phyloP scores from a whole-genome alignment of 2,113 vertebrate species.

The Chiloscyllium plagiosum region DNA sequence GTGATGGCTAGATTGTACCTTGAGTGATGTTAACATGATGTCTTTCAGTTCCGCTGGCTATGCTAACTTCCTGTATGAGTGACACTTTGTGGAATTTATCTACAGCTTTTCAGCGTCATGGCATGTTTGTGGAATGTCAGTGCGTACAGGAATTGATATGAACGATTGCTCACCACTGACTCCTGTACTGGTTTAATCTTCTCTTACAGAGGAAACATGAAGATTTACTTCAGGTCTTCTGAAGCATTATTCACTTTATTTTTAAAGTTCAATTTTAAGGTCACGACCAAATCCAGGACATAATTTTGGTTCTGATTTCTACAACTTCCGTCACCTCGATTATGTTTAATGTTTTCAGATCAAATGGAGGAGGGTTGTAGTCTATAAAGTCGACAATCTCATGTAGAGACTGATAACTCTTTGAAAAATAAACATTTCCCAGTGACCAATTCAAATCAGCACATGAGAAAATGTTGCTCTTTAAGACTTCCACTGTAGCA shows the following conservation, averaged over 20 bases:
- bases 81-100: not conserved
- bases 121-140: not conserved
- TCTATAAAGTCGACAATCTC: too few species aligned
- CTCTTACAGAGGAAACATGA: not conserved
- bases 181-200: not conserved
- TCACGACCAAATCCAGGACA: not conserved
- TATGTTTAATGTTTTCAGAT: not conserved
- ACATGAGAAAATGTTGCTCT: too few species aligned
- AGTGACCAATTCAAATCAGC: too few species aligned
- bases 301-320: not conserved
- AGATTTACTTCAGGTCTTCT: not conserved
- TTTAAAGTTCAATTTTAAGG: not conserved
- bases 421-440: too few species aligned
- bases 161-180: not conserved
- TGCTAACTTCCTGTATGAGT: not conserved
- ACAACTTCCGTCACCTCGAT: not conserved
- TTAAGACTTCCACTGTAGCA: too few species aligned
- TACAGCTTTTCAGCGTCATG: not conserved
- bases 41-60: not conserved
- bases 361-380: not conserved
- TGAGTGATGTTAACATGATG: not conserved
- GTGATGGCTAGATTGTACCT: not conserved
- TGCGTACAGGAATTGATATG: not conserved
- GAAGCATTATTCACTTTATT: not conserved
- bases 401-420: too few species aligned